phyloP scores from a whole-genome alignment of 1,140 invertebrate genomes.

The Acyrthosiphon pisum region DNA sequence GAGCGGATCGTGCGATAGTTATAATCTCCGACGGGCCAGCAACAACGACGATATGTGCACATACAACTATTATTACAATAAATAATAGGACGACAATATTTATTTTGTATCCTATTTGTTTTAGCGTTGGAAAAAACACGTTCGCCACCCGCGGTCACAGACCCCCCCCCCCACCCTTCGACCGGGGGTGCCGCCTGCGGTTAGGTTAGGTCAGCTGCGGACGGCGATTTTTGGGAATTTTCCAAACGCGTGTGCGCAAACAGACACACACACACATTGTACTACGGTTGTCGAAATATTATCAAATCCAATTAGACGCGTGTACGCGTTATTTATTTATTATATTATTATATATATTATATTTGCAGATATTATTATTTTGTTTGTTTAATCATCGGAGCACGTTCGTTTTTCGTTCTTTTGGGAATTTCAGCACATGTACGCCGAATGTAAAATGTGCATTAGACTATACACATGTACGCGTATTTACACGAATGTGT shows the following conservation, averaged over 20 bases:
- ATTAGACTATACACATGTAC: neutral
- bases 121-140: conserved; percentile 20
- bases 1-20: neutral
- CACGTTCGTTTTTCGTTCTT: conserved; percentile 55
- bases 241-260: neutral
- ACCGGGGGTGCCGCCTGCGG: neutral
- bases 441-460: neutral
- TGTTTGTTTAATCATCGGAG: conserved; percentile 35
- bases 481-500: neutral
- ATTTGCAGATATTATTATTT: neutral
- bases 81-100: conserved; percentile 2
- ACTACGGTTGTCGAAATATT: neutral
- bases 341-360: conserved; percentile 14
- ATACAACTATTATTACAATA: neutral
- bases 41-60: neutral
- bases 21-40: neutral
- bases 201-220: neutral
- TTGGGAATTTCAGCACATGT: conserved; percentile 45
- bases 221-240: neutral
- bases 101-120: neutral
- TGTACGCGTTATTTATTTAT: neutral
- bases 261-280: neutral
- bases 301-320: conserved; percentile 37
- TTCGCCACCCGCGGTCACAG: neutral
- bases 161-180: too few species aligned